These are phyloP conservation scores for Lathronympha strigana DNA, from an alignment of 2,888 invertebrate genomes.

Conservation along the genomic window DNA sequence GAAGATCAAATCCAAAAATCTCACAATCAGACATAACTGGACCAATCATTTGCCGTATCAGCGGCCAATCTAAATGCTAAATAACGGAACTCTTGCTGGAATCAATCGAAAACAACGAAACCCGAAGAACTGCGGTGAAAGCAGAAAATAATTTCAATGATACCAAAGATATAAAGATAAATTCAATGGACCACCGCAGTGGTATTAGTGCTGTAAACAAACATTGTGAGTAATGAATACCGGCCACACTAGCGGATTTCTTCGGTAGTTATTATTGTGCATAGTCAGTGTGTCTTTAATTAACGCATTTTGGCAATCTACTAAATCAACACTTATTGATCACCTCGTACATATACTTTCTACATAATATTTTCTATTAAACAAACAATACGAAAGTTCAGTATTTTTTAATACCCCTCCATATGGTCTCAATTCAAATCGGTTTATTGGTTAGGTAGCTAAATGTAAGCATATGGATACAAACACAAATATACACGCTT, in stretches of 20 bases:
- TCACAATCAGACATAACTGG: constrained; percentile 66
- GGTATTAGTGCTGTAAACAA: constrained; percentile 61
- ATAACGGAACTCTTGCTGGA: constrained; percentile 60
- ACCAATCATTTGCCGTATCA: constrained; percentile 67
- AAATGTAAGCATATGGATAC: no score
- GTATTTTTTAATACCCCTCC: no score
- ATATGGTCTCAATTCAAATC: no score
- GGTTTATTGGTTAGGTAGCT: no score
- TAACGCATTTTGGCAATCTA: no score
- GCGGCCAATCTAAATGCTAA: constrained; percentile 60
- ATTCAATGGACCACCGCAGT: constrained; percentile 67
- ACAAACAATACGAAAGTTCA: no score
- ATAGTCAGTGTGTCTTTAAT: no score
- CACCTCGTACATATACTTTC: no score
- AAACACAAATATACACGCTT: no score
- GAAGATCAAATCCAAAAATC: constrained; percentile 63
- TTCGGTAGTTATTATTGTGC: no score
- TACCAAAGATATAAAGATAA: constrained; percentile 60
- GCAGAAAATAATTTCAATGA: constrained; percentile 60
- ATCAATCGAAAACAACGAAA: constrained; percentile 65
- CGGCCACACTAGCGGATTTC: constrained; percentile 54
- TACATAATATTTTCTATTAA: no score
- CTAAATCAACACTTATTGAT: no score
- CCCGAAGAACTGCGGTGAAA: constrained; percentile 43
- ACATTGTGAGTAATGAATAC: constrained; percentile 60